Conservation (phyloP, 2,113 vertebrate species). For the Nycticryphes semicollaris region DNA sequence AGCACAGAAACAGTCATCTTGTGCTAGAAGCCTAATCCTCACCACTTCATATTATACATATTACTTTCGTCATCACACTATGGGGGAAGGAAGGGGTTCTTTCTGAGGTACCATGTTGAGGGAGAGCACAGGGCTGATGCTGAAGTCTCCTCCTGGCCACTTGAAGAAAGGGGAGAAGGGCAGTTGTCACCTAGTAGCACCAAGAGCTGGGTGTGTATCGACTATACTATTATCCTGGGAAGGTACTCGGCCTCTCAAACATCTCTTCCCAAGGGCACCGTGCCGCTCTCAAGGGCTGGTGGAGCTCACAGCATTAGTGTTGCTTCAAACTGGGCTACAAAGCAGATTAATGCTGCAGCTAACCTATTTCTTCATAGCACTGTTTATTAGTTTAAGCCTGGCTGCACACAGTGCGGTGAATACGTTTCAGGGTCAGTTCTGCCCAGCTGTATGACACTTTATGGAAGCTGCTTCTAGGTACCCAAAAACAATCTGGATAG, state of each 20-base stretch:
- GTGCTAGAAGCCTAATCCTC: neutral
- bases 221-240: neutral
- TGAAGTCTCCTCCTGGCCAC: neutral
- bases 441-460: neutral
- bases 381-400: neutral
- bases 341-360: neutral
- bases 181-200: neutral
- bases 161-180: neutral
- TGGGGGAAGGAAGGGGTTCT: neutral
- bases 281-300: neutral
- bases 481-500: neutral
- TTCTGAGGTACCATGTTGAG: neutral
- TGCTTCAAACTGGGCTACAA: neutral
- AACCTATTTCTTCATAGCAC: neutral
- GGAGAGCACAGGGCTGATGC: neutral
- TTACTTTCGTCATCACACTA: neutral
- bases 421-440: neutral
- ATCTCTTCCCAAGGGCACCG: rapidly evolving
- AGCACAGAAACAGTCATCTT: neutral
- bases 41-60: rapidly evolving
- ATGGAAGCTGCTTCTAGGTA: neutral
- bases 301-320: neutral
- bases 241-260: neutral
- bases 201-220: rapidly evolving
- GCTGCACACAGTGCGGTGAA: rapidly evolving